phyloP scores from a whole-genome alignment of 2,113 vertebrate genomes.

The Shinisaurus crocodilurus region DNA sequence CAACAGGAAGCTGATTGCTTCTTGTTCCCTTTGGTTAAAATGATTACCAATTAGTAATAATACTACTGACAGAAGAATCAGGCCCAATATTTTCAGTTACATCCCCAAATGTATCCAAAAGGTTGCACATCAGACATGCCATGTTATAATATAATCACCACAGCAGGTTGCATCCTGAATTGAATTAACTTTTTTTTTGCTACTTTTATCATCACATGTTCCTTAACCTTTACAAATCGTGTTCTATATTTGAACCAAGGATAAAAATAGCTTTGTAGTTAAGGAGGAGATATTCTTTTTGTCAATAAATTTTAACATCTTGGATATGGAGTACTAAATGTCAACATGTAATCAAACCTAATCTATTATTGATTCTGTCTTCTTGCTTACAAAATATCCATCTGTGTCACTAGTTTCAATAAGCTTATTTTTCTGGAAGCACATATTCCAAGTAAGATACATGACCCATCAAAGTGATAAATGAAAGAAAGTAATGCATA shows the following conservation, averaged over 20 bases:
- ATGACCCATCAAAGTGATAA: conserved; percentile 27
- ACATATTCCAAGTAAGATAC: conserved; percentile 56
- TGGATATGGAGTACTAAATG: conserved; percentile 66
- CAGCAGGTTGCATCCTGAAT: conserved; percentile 28
- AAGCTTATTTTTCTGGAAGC: conserved; percentile 42
- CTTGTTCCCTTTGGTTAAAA: conserved; percentile 15
- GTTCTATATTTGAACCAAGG: conserved; percentile 40
- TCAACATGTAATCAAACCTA: conserved; percentile 74
- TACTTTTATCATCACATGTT: conserved; percentile 39
- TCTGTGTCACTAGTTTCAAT: conserved; percentile 48
- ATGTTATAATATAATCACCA: conserved; percentile 23
- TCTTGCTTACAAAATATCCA: conserved; percentile 69
- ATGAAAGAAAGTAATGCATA: conserved; percentile 43
- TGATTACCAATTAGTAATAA: not conserved
- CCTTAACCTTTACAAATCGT: conserved; percentile 48
- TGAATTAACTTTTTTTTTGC: conserved; percentile 11
- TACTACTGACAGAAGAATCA: not conserved
- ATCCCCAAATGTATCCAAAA: not conserved
- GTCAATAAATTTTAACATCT: conserved; percentile 70
- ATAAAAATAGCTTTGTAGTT: conserved; percentile 51
- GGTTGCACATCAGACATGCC: not conserved
- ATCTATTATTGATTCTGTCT: conserved; percentile 69
- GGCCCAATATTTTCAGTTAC: not conserved
- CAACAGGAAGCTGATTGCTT: fast-evolving
- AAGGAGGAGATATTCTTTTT: conserved; percentile 53